Conservation (phyloP, 2,113 vertebrate genomes). For the Dipodomys ordii region DNA sequence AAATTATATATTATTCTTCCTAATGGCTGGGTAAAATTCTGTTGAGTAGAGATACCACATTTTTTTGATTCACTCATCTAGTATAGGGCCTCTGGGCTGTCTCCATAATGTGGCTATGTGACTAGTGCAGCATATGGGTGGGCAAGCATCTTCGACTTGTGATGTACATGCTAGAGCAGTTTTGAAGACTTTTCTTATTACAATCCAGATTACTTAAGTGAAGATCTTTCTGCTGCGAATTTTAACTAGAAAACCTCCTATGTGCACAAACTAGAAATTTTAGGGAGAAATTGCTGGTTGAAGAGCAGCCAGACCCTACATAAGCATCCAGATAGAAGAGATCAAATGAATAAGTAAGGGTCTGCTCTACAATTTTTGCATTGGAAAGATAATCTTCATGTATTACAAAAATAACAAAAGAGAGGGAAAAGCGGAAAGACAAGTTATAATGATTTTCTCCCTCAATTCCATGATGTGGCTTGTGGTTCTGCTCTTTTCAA, state of each 20-base stretch:
- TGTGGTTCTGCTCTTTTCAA: constrained; percentile 51
- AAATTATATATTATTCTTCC: too few species aligned
- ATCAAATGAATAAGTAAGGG: neutral
- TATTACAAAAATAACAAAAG: constrained; percentile 15
- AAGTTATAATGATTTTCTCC: neutral
- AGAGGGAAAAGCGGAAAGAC: neutral
- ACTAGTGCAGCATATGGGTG: too few species aligned
- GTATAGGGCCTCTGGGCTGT: too few species aligned
- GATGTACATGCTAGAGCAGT: neutral
- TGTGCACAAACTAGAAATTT: constrained; percentile 1
- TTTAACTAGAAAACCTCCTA: constrained; percentile 18
- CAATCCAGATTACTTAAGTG: neutral
- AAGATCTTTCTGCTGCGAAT: neutral
- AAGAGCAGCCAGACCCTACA: neutral
- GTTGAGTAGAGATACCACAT: too few species aligned
- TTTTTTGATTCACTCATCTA: too few species aligned
- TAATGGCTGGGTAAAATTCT: too few species aligned
- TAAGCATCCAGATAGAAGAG: neutral
- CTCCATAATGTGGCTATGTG: too few species aligned
- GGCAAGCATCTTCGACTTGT: too few species aligned
- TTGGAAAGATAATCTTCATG: constrained; percentile 6
- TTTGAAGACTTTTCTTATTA: constrained; percentile 10
- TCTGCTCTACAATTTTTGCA: neutral
- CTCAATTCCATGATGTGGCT: neutral
- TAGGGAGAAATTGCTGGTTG: neutral